phyloP scores from a whole-genome alignment of 2,113 vertebrate genomes.

The Pachyramphus minor region DNA sequence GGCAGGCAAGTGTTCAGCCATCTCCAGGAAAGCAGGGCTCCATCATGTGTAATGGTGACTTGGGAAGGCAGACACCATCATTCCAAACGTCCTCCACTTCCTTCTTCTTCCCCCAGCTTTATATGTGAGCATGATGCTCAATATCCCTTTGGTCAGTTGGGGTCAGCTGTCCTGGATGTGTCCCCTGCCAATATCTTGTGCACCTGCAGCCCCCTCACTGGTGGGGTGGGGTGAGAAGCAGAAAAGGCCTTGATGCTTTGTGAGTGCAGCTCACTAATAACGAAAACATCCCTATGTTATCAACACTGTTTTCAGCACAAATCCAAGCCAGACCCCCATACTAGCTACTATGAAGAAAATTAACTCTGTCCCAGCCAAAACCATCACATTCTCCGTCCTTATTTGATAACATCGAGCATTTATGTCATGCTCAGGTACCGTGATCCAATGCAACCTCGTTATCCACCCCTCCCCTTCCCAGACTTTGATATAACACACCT shows the following conservation, averaged over 20 bases:
- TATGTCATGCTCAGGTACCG: not conserved
- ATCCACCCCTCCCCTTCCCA: not conserved
- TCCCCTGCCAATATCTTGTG: not conserved
- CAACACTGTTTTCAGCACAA: not conserved
- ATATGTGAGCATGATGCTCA: not conserved
- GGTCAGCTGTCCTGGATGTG: not conserved
- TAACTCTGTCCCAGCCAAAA: not conserved
- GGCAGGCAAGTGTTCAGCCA: not conserved
- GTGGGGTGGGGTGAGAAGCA: not conserved
- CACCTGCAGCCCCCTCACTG: not conserved
- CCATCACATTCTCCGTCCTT: not conserved
- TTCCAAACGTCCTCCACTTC: not conserved
- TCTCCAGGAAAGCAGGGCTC: not conserved
- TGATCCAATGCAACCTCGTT: not conserved
- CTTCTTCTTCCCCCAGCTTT: not conserved
- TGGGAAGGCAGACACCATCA: not conserved
- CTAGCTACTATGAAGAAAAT: not conserved
- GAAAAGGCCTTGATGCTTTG: not conserved
- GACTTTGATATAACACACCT: not conserved
- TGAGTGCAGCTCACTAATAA: not conserved
- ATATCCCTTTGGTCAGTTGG: not conserved
- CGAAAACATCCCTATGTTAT: not conserved
- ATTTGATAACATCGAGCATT: not conserved
- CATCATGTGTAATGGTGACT: rapidly evolving
- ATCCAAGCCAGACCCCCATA: not conserved